Evolutionary conservation across 2,113 vertebrate species (phyloP), one percentile per base, ranked within the genome.

Genomic region (Trinectes maculatus): DNA sequence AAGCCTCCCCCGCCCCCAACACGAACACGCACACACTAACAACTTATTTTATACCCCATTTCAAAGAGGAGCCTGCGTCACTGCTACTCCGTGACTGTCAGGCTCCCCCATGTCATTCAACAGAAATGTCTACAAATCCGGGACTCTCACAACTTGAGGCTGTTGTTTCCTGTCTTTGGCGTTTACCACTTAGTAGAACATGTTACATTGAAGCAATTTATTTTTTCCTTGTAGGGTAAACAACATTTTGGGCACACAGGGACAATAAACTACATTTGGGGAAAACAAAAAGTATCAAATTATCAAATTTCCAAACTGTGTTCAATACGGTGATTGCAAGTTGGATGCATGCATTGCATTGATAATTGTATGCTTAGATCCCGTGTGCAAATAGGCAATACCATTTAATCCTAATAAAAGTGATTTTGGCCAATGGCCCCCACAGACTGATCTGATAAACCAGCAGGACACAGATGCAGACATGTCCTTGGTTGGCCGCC

Each of bases 31-130:
- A 53, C 33, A 64, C 66, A 75, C 81, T 87, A 80, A 88, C 81
- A 87, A 48, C 66, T 72, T 75, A 55, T 79, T 85, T 83, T 81
- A 85, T 66, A 70, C 67, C 31, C 62, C 11, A 58, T 86, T 90
- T 87, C 63, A 82, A 89, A 90, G 79, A 55, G 40, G 36, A 79
- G 64, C 56, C 61, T 82, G 80, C 71, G 63, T 85, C 83, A 88
- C 62, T 55, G 51, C 57, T 69, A 58, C 58, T 84, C 39, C n/a
- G 64, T 57, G 67, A 71, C 62, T 29, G 39, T 56, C 64, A 40
- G 28, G 58, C 72, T 66, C 52, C 65, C 54, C 62, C 39, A n/a
- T 77, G 60, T 81, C 79, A 74, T 61, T 74, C 36, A 59, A 43
- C 58, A 57, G 55, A 64, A 40, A 42, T 46, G 65, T 73, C 81